phyloP scores from a whole-genome alignment of 2,797 vertebrate genomes.

The Alectoris magna region DNA sequence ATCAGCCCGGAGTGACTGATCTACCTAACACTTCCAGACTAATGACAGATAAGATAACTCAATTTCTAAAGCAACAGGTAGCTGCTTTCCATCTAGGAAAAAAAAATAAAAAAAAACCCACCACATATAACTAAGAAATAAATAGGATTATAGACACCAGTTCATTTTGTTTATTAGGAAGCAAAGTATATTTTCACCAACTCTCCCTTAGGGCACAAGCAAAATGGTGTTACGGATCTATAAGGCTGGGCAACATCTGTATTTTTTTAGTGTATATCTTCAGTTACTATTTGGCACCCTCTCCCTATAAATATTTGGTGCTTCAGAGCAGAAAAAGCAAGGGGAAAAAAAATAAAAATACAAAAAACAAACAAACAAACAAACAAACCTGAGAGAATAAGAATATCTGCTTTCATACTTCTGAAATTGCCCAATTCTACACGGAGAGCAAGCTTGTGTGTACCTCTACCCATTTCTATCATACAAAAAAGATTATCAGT shows the following conservation, averaged over 20 bases:
- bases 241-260: background rate
- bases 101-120: too few species aligned
- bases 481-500: background rate
- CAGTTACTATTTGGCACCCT: background rate
- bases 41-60: background rate
- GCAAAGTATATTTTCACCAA: background rate
- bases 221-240: background rate
- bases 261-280: background rate
- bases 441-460: background rate
- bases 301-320: background rate
- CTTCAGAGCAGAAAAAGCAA: background rate
- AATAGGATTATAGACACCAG: background rate
- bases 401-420: background rate
- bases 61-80: background rate
- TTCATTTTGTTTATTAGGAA: background rate
- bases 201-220: background rate
- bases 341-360: background rate
- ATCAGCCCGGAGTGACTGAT: background rate
- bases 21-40: background rate
- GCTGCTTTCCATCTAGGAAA: background rate
- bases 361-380: too few species aligned
- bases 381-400: background rate
- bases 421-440: background rate
- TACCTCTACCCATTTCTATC: background rate
- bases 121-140: background rate